Percentiles rank a stretch among this genome's conserved stretches.
phyloP scores from a whole-genome alignment of 2,113 vertebrate species.

The Alectura lathami region DNA sequence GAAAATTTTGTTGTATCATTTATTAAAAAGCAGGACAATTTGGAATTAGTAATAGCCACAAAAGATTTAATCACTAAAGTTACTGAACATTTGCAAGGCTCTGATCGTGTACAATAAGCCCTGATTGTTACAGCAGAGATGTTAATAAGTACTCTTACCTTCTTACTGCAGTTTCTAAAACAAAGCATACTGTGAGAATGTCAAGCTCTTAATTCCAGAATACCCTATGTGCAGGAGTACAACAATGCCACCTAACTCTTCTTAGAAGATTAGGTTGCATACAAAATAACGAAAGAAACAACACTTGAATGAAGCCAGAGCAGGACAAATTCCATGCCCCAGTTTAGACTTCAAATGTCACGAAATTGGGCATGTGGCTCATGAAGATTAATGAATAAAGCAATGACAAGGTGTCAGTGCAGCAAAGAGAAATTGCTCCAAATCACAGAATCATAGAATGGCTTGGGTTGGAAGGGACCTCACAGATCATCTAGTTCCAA shows the following conservation, averaged over 20 bases:
- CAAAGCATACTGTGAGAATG: neutral
- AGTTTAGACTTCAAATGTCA: neutral
- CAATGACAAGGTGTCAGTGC: neutral
- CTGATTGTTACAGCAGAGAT: neutral
- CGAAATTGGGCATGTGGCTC: neutral
- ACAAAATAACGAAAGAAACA: neutral
- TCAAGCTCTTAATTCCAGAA: neutral
- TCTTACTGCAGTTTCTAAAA: neutral
- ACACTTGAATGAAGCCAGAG: neutral
- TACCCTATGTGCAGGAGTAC: neutral
- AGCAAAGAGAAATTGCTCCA: neutral
- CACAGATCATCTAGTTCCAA: too few species aligned
- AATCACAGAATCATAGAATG: too few species aligned
- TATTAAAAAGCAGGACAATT: neutral
- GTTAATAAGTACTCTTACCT: neutral
- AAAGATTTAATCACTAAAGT: neutral
- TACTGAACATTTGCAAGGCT: neutral
- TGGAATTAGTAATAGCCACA: neutral
- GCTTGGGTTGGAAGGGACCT: too few species aligned
- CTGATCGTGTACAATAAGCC: neutral
- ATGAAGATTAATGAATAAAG: neutral
- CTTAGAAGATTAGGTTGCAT: neutral
- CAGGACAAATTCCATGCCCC: neutral
- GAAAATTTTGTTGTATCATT: neutral
- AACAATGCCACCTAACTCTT: neutral